Evolutionary conservation across 2,888 invertebrate genomes (phyloP).

Genomic region (Pseudanteris insignis): DNA sequence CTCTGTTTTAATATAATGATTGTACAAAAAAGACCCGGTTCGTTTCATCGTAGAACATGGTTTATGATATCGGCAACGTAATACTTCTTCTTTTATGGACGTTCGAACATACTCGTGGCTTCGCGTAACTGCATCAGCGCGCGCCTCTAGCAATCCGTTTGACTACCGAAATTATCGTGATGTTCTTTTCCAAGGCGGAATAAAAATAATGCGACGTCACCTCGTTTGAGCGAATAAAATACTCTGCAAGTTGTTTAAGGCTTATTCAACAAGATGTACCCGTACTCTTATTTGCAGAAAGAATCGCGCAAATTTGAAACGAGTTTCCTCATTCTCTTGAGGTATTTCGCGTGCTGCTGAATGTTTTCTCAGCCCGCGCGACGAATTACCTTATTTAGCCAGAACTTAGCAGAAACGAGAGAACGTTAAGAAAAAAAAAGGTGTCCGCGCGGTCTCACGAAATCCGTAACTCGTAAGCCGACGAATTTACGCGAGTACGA

Average conservation of each 20-base stretch:
- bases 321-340: slow-evolving; percentile 20
- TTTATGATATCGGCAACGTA: no score
- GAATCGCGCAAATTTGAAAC: slow-evolving; percentile 28
- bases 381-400: slow-evolving; percentile 47
- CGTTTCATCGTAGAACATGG: no score
- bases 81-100: no score
- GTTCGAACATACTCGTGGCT: no score
- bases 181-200: slow-evolving; percentile 28
- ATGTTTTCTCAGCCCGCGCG: slow-evolving; percentile 26
- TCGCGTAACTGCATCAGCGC: no score
- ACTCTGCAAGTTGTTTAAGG: slow-evolving; percentile 48
- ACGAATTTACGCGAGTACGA: background rate
- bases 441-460: slow-evolving; percentile 1
- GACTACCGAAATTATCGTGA: slow-evolving; percentile 15
- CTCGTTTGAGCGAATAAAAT: slow-evolving; percentile 48
- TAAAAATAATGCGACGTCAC: slow-evolving; percentile 35
- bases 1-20: no score
- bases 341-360: slow-evolving; percentile 29
- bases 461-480: background rate
- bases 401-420: slow-evolving; percentile 8
- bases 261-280: slow-evolving; percentile 47
- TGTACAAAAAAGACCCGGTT: no score
- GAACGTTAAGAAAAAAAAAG: no score
- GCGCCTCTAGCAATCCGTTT: no score
- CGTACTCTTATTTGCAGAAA: slow-evolving; percentile 29